Evolutionary conservation across 2,113 vertebrate genomes (phyloP).

Genomic region (Hyaena hyaena): DNA sequence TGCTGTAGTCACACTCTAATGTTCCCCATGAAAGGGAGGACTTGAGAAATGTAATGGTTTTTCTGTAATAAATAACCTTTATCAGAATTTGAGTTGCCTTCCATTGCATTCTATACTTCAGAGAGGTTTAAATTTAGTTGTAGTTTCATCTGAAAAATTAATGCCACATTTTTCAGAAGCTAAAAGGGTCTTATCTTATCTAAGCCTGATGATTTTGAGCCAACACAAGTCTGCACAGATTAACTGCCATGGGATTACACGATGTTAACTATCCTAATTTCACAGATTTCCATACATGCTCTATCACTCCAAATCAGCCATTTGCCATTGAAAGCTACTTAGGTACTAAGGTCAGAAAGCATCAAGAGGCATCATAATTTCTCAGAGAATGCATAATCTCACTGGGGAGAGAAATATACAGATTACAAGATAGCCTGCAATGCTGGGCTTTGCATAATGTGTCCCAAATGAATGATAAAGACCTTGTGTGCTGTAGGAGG

Average conservation of each 20-base stretch:
- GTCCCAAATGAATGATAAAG: neutral
- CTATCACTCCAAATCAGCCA: neutral
- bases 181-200: neutral
- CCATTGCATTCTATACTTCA: neutral
- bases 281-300: neutral
- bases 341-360: neutral
- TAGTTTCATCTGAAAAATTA: conserved; percentile 39
- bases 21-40: neutral
- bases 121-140: neutral
- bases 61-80: neutral
- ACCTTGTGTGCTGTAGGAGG: neutral
- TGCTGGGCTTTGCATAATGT: neutral
- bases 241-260: neutral
- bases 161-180: neutral
- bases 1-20: neutral
- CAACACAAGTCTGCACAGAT: neutral
- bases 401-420: neutral
- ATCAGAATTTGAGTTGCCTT: conserved; percentile 27
- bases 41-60: neutral
- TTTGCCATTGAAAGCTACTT: neutral
- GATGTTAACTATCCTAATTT: neutral
- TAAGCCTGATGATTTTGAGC: conserved; percentile 7
- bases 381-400: neutral
- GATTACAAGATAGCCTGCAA: neutral
- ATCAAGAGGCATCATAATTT: neutral